Base-by-base conservation (phyloP, 1,140 invertebrate genomes). In the Lepidotrigona ventralis region DNA sequence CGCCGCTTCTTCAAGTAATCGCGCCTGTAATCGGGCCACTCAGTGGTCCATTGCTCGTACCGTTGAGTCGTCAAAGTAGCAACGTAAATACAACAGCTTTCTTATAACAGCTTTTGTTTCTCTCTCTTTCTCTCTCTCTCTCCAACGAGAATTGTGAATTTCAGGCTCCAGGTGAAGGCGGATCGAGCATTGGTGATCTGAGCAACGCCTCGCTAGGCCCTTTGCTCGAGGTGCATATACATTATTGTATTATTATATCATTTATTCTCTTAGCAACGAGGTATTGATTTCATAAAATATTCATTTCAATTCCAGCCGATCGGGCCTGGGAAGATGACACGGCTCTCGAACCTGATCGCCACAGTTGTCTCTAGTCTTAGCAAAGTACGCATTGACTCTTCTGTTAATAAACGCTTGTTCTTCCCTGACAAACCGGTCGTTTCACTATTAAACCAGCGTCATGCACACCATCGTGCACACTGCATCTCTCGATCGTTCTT, bases 1-100 rank as follows among this genome's bases (percentile, higher is more conserved):
- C 90, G 12, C 93, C 93, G 5, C 9, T 93, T 11, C 63, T 94
- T 60, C 84, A 90, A 19, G 64, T 94, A 1, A 53, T 91, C 26
- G 92, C 88, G 0, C 93, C 93, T 5, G 79, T 94, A 11, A 91
- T 92, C 54, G 93, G 93, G 1, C 93, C 93, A 0, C 78, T 94
- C 3, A 21, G 90, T 1, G 93, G 91, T 6, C 93, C 93, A 0
- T 6, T 94, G 3, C 83, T 91, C 33, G 91, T 91, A 3, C 93
- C 93, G 4, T 19, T 93, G 51, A 90, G 91, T 26, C 84, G 88
- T 53, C 76, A 89, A 26, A 92, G 85, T 54, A 94, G 92, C 77
- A 91, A 91, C 12, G 93, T 94, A 89, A 90, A 91, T 63, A 75
- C 19, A 15, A 29, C 8, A 11, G 19, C 9, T 19, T 23, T 3